Base-by-base conservation (phyloP, 2,888 invertebrate genomes). In the Lepidonotus clava region DNA sequence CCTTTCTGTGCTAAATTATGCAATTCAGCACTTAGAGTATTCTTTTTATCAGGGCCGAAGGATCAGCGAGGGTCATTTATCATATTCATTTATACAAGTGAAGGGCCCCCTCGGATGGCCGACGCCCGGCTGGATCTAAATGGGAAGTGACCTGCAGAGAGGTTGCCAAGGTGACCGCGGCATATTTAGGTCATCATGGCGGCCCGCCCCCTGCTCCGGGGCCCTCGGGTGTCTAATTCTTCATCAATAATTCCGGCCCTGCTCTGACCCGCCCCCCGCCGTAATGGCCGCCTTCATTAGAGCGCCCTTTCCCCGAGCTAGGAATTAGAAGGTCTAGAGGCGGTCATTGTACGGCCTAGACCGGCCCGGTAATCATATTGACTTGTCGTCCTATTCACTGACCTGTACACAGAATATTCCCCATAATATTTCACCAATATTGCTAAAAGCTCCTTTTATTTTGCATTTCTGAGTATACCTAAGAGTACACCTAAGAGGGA, bases 11-110 rank as follows among this genome's bases (percentile, higher is more conserved):
- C 80, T 80, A 80, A 80, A 80, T 80, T 80, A 80, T 80, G 80
- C 80, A 80, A 80, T 80, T 80, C 80, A 80, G 80, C 80, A 80
- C 80, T 80, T 80, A 80, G 80, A 80, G 80, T 34, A 80, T 80
- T 80, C 80, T 80, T 80, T 80, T 80, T 80, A 80, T 80, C 80
- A 41, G 46, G 80, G 80, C 80, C 46, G 80, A 80, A 46, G 41
- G 80, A 80, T 80, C 41, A 46, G 80, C 6, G 28, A 8, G 28
- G 80, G 80, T 80, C 80, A 28, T 80, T 80, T 80, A 80, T 80
- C 80, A 80, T 80, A 80, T 80, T 80, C 80, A 80, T 80, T 80
- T 80, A 80, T 80, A 80, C 80, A 80, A 80, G 80, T 80, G 80
- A 80, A 46, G 80, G 46, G 80, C 46, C 28, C 80, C 80, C 46